Evolutionary conservation across 2,113 vertebrate genomes (phyloP), one percentile per base, ranked within the genome.

Genomic region (Ptychochromis oligacanthus): DNA sequence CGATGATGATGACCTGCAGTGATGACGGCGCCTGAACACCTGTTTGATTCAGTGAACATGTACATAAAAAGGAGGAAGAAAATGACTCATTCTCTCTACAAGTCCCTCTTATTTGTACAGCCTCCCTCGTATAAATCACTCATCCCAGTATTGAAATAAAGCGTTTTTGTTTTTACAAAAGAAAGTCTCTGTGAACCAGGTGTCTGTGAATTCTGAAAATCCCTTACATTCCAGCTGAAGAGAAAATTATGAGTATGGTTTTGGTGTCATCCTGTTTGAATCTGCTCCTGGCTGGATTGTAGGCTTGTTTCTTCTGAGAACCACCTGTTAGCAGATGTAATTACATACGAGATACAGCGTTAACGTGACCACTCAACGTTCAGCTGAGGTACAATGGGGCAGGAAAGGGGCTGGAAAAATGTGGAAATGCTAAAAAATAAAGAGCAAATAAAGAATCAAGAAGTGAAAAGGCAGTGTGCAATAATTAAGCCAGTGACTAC

Each of bases 1-100:
- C 86, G 97, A 98, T 87, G 97, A 97, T 1, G 97, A 97, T 17
- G 97, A 97, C 93, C 96, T 97, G 90, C 96, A 97, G 93, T 97
- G 95, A 97, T 81, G 60, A 74, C 85, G 22, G 55, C 59, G 0
- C 6, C 26, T 1, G 36, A 80, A 18, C 62, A 24, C 36, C 59
- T 10, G 31, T 24, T 11, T 56, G 12, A 81, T 49, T 70, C 55
- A 72, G 24, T 59, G 17, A 64, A 78, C 31, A 31, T 87, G 80
- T 91, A 54, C 11, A 90, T 67, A 55, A 34, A 59, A 70, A 5
- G 61, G 38, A 58, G 34, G 14, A 46, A 64, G 20, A 86, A 78
- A 60, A 61, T 1, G 7, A 22, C n/a, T 74, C 31, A n/a, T 54
- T 62, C 72, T 61, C 26, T 67, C 52, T 34, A 64, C 4, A 64